Evolutionary conservation across 2,113 vertebrate genomes (phyloP).

Genomic region (Aegotheles bennettii): DNA sequence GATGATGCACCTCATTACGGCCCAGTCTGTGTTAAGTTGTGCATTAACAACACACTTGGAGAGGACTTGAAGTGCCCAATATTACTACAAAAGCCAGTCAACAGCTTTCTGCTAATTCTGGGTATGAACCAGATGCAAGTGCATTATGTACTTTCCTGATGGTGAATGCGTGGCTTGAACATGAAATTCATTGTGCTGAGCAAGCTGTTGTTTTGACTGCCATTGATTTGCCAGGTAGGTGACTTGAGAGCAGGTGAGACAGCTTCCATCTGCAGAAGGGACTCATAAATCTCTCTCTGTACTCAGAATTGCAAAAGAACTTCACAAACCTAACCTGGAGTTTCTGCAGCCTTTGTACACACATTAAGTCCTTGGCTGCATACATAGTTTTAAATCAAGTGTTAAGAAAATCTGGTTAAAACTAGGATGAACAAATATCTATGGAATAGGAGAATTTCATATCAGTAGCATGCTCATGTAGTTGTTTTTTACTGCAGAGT

Average conservation of each 20-base stretch:
- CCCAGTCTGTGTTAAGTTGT: not conserved
- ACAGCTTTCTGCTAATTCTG: not conserved
- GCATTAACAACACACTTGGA: not conserved
- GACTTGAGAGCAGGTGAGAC: not conserved
- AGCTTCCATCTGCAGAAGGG: not conserved
- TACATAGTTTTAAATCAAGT: not conserved
- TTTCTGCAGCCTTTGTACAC: not conserved
- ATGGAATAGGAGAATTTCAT: not conserved
- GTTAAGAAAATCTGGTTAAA: not conserved
- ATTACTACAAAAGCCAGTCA: not conserved
- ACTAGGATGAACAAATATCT: not conserved
- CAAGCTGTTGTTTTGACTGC: not conserved
- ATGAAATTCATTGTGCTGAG: not conserved
- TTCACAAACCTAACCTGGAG: not conserved
- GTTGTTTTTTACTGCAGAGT: conserved; percentile 3
- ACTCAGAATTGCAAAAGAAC: not conserved
- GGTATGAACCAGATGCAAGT: not conserved
- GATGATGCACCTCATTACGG: not conserved
- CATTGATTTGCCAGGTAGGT: not conserved
- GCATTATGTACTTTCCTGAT: not conserved
- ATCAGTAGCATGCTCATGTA: not conserved
- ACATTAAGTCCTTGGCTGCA: not conserved
- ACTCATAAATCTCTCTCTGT: not conserved
- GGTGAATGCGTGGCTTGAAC: not conserved
- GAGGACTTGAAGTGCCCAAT: not conserved